These are phyloP conservation scores for Aphelenchoides besseyi DNA, from an alignment of 1,140 invertebrate species.

Conservation along the genomic window DNA sequence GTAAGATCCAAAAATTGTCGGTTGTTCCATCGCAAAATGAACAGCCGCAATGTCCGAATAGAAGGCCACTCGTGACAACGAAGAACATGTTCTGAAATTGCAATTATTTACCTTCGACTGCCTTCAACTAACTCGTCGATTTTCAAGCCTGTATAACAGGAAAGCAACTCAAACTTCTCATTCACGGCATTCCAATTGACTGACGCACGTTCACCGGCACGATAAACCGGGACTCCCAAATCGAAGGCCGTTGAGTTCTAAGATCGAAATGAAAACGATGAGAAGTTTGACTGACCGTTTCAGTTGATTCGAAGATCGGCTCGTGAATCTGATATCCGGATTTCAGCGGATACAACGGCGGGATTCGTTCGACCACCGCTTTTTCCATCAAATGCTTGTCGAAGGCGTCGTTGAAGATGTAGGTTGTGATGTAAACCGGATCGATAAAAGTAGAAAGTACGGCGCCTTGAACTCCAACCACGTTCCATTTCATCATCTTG, in stretches of 20 bases:
- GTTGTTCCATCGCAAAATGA: neutral
- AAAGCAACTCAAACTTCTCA: neutral
- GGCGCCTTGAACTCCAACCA: conserved; percentile 11
- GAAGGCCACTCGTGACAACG: neutral
- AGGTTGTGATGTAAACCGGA: neutral
- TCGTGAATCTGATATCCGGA: neutral
- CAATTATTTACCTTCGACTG: neutral
- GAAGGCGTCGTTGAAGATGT: neutral
- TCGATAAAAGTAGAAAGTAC: conserved; percentile 1
- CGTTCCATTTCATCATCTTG: conserved; percentile 11
- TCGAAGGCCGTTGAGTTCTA: neutral
- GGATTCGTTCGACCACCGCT: neutral
- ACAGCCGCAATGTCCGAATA: neutral
- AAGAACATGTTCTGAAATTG: neutral
- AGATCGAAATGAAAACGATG: neutral
- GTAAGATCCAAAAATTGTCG: neutral
- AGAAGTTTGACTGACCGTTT: neutral
- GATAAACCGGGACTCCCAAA: neutral
- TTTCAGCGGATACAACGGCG: neutral
- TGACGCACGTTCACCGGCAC: neutral
- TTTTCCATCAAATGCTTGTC: neutral
- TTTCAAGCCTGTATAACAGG: neutral
- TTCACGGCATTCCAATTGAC: neutral
- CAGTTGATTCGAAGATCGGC: neutral
- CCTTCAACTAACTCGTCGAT: neutral